A percentile compares a stretch with the other conserved stretches of the same genome.
These are phyloP conservation scores for Orestias chungarensis DNA, from an alignment of 2,797 vertebrate genomes.

Conservation along the genomic window DNA sequence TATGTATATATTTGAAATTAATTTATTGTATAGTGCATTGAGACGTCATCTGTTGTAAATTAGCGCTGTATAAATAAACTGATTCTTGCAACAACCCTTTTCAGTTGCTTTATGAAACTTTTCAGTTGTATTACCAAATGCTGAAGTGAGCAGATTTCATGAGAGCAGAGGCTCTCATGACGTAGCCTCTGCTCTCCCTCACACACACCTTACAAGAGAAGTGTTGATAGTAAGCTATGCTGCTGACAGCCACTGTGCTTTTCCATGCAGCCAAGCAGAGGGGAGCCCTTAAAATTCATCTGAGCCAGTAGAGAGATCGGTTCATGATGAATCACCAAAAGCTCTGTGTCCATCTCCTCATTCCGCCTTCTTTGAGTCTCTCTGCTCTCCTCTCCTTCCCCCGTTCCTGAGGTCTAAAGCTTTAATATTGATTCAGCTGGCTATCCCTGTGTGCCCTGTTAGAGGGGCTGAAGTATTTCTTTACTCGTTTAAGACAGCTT, in stretches of 20 bases:
- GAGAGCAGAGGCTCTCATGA: constrained; percentile 13
- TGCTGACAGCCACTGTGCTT: constrained; percentile 42
- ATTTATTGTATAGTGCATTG: too few species aligned
- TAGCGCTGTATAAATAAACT: too few species aligned
- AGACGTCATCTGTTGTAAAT: too few species aligned
- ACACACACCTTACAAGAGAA: not conserved
- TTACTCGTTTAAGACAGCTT: constrained; percentile 23
- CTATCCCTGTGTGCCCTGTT: constrained; percentile 58
- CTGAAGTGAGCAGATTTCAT: constrained; percentile 51
- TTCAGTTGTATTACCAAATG: constrained; percentile 39
- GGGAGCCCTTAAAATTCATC: constrained; percentile 61
- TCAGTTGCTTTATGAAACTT: constrained; percentile 33
- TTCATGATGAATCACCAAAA: constrained; percentile 51
- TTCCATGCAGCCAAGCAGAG: constrained; percentile 30
- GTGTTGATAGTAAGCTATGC: constrained; percentile 17
- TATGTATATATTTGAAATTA: too few species aligned
- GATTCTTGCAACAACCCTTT: constrained; percentile 45
- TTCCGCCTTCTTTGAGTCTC: constrained; percentile 22
- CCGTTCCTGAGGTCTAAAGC: constrained; percentile 41
- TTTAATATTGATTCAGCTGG: constrained; percentile 66
- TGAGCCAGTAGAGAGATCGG: constrained; percentile 33
- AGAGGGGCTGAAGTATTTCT: constrained; percentile 51
- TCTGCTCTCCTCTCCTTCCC: constrained; percentile 31
- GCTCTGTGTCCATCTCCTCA: constrained; percentile 11
- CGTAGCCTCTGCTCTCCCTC: not conserved